phyloP scores from a whole-genome alignment of 2,113 vertebrate genomes.

The Caracal caracal region DNA sequence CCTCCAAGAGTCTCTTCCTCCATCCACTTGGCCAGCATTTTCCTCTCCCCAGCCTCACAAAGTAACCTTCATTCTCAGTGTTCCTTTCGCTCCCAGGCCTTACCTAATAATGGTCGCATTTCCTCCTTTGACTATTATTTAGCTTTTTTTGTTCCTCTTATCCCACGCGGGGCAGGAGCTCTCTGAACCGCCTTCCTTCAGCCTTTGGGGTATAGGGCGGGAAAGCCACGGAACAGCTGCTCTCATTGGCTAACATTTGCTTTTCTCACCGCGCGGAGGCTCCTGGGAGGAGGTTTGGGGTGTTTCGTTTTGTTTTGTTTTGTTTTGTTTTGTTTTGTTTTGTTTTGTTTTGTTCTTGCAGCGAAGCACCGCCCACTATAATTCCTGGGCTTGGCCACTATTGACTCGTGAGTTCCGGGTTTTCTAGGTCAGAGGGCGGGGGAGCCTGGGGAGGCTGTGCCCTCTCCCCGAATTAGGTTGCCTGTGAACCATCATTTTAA shows the following conservation, averaged over 20 bases:
- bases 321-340: too few relatives aligned
- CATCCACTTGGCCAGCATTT: rapidly evolving
- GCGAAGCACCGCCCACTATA: rapidly evolving
- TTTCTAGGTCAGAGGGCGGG: too few relatives aligned
- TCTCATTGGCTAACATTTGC: neutral
- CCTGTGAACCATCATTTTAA: neutral
- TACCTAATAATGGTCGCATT: neutral
- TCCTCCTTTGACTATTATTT: neutral
- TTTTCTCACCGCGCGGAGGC: rapidly evolving
- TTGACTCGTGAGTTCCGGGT: neutral
- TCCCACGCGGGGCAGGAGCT: neutral
- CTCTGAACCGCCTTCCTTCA: neutral
- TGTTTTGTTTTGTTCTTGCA: neutral
- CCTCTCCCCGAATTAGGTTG: neutral
- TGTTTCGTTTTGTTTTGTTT: neutral
- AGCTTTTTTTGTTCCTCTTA: neutral
- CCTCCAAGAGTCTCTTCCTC: neutral
- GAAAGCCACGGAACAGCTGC: neutral
- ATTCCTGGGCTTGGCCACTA: rapidly evolving
- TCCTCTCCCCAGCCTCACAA: neutral
- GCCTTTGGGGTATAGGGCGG: neutral
- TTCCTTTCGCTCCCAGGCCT: neutral
- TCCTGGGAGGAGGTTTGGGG: neutral
- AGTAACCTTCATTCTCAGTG: neutral
- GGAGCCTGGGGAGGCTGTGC: too few relatives aligned